Percentiles rank a stretch among this genome's conserved stretches.
These are phyloP conservation scores for Omphaloscelis lunosa DNA, from an alignment of 2,888 invertebrate genomes.

Conservation along the genomic window DNA sequence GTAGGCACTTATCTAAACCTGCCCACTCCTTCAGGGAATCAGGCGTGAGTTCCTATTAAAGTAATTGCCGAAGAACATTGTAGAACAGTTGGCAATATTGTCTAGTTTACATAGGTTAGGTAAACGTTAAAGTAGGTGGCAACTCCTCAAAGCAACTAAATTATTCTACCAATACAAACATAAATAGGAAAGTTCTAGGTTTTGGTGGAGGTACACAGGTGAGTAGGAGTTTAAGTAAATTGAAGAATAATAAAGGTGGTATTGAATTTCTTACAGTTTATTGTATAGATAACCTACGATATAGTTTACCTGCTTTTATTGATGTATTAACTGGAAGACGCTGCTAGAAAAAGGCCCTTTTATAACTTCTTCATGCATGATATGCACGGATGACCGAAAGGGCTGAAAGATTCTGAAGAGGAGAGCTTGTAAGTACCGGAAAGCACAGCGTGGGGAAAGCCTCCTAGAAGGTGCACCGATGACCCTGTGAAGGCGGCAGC, in stretches of 20 bases:
- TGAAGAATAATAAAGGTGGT: conserved; percentile 32
- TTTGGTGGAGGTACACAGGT: conserved; percentile 9
- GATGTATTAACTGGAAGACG: neutral
- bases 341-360: neutral
- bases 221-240: conserved; percentile 21
- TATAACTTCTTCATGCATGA: neutral
- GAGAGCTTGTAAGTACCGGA: no score
- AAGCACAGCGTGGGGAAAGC: neutral
- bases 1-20: neutral
- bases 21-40: no score
- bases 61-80: conserved; percentile 19
- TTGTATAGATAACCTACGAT: neutral
- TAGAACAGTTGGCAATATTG: conserved; percentile 30
- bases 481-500: no score
- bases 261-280: conserved; percentile 3
- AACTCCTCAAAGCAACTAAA: conserved; percentile 49
- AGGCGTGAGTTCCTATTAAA: neutral
- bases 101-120: conserved; percentile 35
- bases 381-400: neutral
- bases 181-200: conserved; percentile 40
- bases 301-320: neutral
- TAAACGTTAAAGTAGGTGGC: conserved; percentile 39
- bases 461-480: neutral
- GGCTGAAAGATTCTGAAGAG: neutral
- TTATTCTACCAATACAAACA: conserved; percentile 52